These are phyloP conservation scores for Malaclemys terrapin DNA, from an alignment of 2,113 vertebrate genomes.

Conservation along the genomic window DNA sequence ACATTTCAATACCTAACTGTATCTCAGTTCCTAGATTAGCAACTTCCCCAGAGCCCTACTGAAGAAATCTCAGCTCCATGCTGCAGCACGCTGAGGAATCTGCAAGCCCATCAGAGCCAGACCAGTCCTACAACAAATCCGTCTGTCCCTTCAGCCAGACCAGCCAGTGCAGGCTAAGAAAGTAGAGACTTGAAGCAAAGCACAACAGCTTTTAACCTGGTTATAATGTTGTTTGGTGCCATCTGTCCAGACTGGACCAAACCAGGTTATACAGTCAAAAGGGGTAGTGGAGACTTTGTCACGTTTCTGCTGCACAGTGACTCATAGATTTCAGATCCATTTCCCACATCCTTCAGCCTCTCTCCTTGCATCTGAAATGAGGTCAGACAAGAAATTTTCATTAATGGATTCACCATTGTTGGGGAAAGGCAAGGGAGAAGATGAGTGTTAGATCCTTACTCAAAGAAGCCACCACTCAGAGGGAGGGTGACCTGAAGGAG, in stretches of 20 bases:
- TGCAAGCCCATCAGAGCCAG: neutral
- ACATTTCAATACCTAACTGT: neutral
- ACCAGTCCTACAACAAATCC: neutral
- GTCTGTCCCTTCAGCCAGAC: neutral
- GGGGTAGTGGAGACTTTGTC: neutral
- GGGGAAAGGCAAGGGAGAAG: neutral
- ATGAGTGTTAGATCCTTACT: neutral
- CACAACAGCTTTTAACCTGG: neutral
- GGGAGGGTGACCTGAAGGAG: neutral
- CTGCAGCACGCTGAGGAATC: neutral
- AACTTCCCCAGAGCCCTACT: neutral
- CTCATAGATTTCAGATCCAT: neutral
- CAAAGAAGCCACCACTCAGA: neutral
- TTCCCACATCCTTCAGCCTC: neutral
- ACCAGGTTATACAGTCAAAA: neutral
- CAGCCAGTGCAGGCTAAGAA: neutral
- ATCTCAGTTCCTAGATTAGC: neutral
- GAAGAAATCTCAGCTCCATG: neutral
- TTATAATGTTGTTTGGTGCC: neutral
- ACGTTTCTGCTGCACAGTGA: neutral
- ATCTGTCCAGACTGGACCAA: neutral
- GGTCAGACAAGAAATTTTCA: neutral
- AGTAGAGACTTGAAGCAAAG: conserved; percentile 10
- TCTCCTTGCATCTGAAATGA: neutral
- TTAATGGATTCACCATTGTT: rapidly evolving